These are phyloP conservation scores for Pheosia gnoma DNA, from an alignment of 2,888 invertebrate species.

Conservation along the genomic window DNA sequence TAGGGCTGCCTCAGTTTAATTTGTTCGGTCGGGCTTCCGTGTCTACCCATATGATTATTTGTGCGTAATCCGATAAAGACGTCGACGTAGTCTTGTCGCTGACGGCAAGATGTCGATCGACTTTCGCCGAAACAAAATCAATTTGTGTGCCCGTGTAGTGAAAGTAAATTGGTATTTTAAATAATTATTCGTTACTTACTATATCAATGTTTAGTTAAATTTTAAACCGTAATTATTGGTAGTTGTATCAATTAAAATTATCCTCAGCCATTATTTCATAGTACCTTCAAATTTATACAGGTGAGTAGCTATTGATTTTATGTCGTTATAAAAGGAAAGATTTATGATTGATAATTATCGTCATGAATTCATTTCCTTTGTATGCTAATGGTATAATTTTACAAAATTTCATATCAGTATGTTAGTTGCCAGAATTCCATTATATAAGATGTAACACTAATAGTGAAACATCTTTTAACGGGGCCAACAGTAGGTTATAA, in stretches of 20 bases:
- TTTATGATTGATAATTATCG: no score
- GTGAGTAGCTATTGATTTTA: no score
- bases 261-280: no score
- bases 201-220: constrained; percentile 6
- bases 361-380: no score
- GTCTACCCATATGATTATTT: constrained; percentile 35
- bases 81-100: constrained; percentile 12
- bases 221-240: constrained; percentile 11
- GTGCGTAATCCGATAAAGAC: constrained; percentile 36
- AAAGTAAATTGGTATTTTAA: constrained; percentile 24
- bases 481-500: no score
- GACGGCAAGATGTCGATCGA: constrained; percentile 25
- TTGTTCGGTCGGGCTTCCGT: constrained; percentile 30
- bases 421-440: no score
- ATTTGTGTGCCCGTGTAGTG: constrained; percentile 13
- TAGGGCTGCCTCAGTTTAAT: constrained; percentile 50
- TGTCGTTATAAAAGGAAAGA: no score
- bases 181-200: constrained; percentile 1
- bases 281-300: no score
- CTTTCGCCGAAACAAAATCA: constrained; percentile 29
- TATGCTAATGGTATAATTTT: no score
- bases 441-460: no score
- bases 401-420: no score
- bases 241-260: constrained; percentile 5
- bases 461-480: no score